Conservation (phyloP, 2,888 invertebrate genomes). For the Athetis lepigone region DNA sequence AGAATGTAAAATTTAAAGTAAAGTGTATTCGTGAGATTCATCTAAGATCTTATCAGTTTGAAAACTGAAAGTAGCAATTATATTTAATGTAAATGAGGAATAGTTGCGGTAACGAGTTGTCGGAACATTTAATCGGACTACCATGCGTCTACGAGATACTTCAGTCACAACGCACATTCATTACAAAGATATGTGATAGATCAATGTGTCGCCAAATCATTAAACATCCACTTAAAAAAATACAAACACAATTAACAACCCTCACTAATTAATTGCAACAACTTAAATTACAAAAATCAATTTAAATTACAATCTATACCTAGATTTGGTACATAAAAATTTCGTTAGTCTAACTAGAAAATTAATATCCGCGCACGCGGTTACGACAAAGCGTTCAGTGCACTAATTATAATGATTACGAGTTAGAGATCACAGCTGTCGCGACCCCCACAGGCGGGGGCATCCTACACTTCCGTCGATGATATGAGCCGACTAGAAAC, state of each 20-base stretch:
- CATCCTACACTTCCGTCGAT: conserved; percentile 82
- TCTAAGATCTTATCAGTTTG: conserved; percentile 72
- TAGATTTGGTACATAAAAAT: conserved; percentile 89
- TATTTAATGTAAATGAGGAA: conserved; percentile 64
- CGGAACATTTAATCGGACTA: conserved; percentile 61
- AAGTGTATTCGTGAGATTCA: conserved; percentile 74
- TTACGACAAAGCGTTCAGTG: conserved; percentile 81
- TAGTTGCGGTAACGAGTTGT: conserved; percentile 75
- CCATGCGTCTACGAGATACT: conserved; percentile 68
- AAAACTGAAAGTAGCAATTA: conserved; percentile 73
- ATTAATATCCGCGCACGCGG: conserved; percentile 78
- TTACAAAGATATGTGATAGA: conserved; percentile 82
- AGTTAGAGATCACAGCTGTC: conserved; percentile 89
- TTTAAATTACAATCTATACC: conserved; percentile 85
- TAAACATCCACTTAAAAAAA: conserved; percentile 78
- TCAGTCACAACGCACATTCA: conserved; percentile 74
- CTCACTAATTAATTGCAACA: conserved; percentile 86
- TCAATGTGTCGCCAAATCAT: conserved; percentile 61
- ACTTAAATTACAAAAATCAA: conserved; percentile 82
- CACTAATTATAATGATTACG: conserved; percentile 87
- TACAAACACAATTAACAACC: conserved; percentile 89
- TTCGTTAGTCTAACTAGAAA: conserved; percentile 89
- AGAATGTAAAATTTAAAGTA: conserved; percentile 76
- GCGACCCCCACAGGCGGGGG: conserved; percentile 80
- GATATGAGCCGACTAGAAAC: conserved; percentile 88